A percentile compares a stretch with the other conserved stretches of the same genome.
Conservation (phyloP, 2,113 vertebrate genomes). For the Donacobius atricapilla region DNA sequence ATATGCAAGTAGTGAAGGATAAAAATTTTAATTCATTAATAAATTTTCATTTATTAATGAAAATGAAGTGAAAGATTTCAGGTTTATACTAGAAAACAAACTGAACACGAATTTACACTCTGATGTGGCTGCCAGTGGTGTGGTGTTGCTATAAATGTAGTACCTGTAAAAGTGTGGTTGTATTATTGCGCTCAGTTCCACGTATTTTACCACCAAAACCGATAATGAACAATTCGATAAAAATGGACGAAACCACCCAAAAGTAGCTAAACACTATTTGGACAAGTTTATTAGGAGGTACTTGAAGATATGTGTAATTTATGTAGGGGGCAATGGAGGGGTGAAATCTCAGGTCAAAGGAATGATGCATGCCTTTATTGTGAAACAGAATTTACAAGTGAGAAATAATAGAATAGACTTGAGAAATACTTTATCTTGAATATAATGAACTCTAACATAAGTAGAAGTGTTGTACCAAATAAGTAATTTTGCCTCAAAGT, state of each 20-base stretch:
- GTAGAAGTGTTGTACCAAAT: not conserved
- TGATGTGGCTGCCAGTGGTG: not conserved
- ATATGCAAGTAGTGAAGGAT: not conserved
- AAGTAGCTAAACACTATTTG: not conserved
- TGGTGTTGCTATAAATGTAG: not conserved
- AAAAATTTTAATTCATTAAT: too few relatives aligned
- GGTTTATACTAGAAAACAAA: not conserved
- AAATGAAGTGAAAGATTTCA: not conserved
- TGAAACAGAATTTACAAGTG: not conserved
- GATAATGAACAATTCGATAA: not conserved
- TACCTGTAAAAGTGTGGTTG: not conserved
- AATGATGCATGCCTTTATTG: not conserved
- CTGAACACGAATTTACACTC: not conserved
- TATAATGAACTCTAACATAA: not conserved
- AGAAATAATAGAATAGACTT: not conserved
- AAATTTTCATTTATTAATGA: too few relatives aligned
- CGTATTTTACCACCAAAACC: not conserved
- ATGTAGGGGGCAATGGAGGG: not conserved
- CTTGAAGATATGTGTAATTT: not conserved
- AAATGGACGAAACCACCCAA: not conserved
- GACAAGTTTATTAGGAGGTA: not conserved
- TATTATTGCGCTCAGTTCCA: not conserved
- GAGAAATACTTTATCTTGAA: not conserved
- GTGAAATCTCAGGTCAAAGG: not conserved
- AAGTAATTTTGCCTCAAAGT: not conserved